Base-by-base conservation (phyloP, 2,888 invertebrate species). In the Nemoura dubitans region DNA sequence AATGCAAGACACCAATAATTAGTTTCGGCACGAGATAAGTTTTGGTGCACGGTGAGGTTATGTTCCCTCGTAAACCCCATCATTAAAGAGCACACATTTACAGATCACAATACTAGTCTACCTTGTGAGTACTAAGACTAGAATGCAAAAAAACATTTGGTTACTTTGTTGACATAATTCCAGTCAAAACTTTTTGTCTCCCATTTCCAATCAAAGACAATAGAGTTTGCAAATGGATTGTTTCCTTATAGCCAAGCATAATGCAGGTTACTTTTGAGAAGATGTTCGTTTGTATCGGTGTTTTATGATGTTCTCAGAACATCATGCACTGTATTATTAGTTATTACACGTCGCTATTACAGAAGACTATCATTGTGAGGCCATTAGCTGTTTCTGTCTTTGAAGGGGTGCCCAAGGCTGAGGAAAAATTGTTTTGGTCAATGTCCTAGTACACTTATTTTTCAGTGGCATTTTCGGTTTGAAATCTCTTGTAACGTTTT, bases 221-320 rank as follows among this genome's bases (percentile, higher is more conserved):
- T 59, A 59, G 59, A 21, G 2, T 3, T 59, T 21, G 36, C 36
- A 21, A 59, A 59, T 21, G 59, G 59, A 59, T 21, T 59, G 59
- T 59, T 59, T 59, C 59, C 59, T 59, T 59, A 59, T 59, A 21
- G 59, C 21, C 59, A 14, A 21, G 59, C 59, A 59, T 59, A 59
- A 59, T 59, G 14, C 59, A 21, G 21, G 59, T 59, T 7, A 21
- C 59, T 59, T 59, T 26, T 78, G 26, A 78, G 78, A 78, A 78
- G 76, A 26, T 26, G 27, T 78, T 78, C 78, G 14, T 26, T 78
- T 76, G n/a, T 10, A 36, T n/a, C 76, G 10, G 28, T 78, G 78
- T 78, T 78, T 78, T 78, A 78, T 78, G 78, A 14, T n/a, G 78
- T 78, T 78, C 78, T 78, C n/a, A 78, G 78, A 78, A 78, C 10